Percentiles rank a stretch among this genome's conserved stretches.
These are phyloP conservation scores for Helarctos malayanus DNA, from an alignment of 2,797 vertebrate genomes.

Conservation along the genomic window DNA sequence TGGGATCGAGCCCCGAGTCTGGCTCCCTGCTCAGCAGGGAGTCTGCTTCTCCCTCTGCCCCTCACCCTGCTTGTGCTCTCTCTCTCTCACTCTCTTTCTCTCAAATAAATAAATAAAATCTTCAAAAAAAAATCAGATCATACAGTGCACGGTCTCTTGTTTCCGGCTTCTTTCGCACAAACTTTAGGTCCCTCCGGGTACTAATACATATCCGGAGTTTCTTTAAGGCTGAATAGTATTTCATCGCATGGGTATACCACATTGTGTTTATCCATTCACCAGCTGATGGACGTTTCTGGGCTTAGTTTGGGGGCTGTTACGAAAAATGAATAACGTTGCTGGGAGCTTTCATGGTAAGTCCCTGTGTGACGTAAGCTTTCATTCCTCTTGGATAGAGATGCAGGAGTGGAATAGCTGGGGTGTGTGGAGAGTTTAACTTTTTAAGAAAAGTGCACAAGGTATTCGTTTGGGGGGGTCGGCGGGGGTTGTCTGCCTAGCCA, in stretches of 20 bases:
- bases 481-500: neutral
- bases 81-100: too few relatives aligned
- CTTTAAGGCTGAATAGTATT: neutral
- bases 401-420: neutral
- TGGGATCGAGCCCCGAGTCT: too few relatives aligned
- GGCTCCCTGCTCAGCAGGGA: too few relatives aligned
- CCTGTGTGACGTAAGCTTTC: neutral
- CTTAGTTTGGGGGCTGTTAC: neutral
- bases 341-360: too few relatives aligned
- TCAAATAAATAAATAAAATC: too few relatives aligned
- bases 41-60: too few relatives aligned
- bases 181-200: neutral
- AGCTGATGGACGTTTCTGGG: neutral
- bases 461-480: neutral
- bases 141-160: neutral
- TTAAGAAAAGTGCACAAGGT: neutral
- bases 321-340: neutral
- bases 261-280: neutral
- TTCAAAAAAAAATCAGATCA: too few relatives aligned
- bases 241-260: neutral
- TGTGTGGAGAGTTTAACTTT: neutral
- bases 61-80: too few relatives aligned
- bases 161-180: neutral
- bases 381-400: neutral
- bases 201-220: rapidly evolving